Conservation (phyloP, 2,797 vertebrate species). For the Synanceia verrucosa region DNA sequence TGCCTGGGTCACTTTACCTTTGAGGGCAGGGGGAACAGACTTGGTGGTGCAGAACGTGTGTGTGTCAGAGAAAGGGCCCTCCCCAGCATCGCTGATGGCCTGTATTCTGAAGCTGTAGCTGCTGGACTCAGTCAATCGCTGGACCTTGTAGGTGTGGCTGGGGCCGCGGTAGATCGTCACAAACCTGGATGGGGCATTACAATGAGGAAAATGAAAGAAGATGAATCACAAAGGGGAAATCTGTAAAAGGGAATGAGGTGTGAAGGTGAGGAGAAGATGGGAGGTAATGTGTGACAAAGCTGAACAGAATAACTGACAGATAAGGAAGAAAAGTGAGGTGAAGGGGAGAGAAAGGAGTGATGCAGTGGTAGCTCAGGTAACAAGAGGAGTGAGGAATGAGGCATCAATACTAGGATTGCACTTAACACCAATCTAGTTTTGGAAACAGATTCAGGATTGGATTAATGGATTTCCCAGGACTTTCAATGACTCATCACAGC, state of each 20-base stretch:
- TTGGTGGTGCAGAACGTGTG: constrained; percentile 95
- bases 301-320: background rate
- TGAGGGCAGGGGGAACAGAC: constrained; percentile 93
- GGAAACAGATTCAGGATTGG: background rate
- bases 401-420: background rate
- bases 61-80: constrained; percentile 93
- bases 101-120: constrained; percentile 97
- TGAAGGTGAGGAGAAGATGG: background rate
- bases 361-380: background rate
- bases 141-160: constrained; percentile 98
- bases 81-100: constrained; percentile 91
- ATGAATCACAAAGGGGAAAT: background rate
- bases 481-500: background rate
- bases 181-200: constrained; percentile 85
- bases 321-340: background rate
- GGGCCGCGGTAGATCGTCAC: constrained; percentile 94
- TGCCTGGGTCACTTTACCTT: constrained; percentile 82
- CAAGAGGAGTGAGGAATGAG: background rate
- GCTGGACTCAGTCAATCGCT: constrained; percentile 92
- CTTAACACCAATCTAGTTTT: background rate
- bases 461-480: background rate
- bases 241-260: background rate
- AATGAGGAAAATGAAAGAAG: background rate
- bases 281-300: background rate
- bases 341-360: background rate